Base-by-base conservation (phyloP, 2,888 invertebrate genomes). In the Teinopalpus imperialis region DNA sequence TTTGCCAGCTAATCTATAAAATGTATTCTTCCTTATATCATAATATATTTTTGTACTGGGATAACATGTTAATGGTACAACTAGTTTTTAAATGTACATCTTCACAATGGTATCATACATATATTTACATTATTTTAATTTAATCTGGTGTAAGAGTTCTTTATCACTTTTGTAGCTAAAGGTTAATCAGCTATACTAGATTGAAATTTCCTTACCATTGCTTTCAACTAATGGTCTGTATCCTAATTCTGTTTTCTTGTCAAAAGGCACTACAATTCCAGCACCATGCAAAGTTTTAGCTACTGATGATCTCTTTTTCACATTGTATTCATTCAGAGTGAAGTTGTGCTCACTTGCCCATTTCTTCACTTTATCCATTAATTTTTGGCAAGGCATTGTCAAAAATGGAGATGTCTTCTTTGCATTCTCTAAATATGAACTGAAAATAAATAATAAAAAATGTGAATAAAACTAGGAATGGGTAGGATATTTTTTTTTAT, bases 261-360 rank as follows among this genome's bases (percentile, higher is more conserved):
- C 90, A 44, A 93, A 94, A 0, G 97, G 97, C 1, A 98, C 97
- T 16, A 94, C 93, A 60, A 98, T 92, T 8, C 97, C 97, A 29
- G 93, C 93, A 44, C 92, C 92, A 73, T 97, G 96, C 59, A 97
- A 94, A 20, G 94, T 92, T 70, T 91, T 92, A 0, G 94, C 85
- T 0, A 95, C 92, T 49, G 90, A 90, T 29, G 94, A 86, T 35
- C 88, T 83, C 51, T 90, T 91, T 76, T 94, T 94, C 47, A 87
- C 81, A 14, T 78, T 66, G 5, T 90, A 91, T 47, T 77, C 74
- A 1, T 92, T 90, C 29, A 96, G 65, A 30, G 88, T 78, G 43
- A 93, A 90, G 1, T 90, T 79, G 48, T 93, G 80, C 14, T 89
- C 81, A 47, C 90, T 90, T 0, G 94, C 92, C 81, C 91, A 93